Conservation (phyloP, 2,113 vertebrate genomes). For the Cepphus grylle region DNA sequence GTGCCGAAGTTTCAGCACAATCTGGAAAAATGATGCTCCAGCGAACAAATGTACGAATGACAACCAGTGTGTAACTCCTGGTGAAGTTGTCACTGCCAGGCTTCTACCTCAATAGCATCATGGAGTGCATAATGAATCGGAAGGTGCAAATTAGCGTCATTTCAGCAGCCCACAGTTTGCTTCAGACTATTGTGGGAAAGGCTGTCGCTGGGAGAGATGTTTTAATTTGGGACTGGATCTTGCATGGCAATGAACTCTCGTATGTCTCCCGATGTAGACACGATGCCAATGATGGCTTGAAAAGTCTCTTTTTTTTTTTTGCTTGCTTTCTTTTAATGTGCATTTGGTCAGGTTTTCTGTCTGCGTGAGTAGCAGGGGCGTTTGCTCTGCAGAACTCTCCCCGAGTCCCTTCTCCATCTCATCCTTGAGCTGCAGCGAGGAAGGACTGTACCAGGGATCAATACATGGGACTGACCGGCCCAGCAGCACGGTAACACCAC, state of each 20-base stretch:
- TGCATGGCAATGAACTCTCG: rapidly evolving
- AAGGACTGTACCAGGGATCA: neutral
- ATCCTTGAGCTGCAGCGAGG: neutral
- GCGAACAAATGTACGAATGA: neutral
- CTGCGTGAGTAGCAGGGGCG: neutral
- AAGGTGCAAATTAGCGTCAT: neutral
- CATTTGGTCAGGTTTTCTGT: neutral
- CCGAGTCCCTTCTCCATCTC: neutral
- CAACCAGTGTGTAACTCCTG: rapidly evolving
- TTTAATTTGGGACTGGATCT: neutral
- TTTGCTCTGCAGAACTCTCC: neutral
- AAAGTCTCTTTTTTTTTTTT: neutral
- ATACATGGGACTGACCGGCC: neutral
- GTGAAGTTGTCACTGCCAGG: neutral
- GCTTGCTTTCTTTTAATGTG: too few relatives aligned
- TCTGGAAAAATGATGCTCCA: neutral
- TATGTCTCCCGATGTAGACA: neutral
- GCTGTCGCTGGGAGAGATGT: neutral
- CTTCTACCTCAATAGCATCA: neutral
- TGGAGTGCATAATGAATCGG: neutral
- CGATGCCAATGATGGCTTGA: neutral
- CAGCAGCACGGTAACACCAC: neutral
- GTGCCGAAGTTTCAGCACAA: neutral
- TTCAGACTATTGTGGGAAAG: neutral
- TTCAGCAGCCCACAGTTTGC: neutral